Evolutionary conservation across 2,113 vertebrate genomes (phyloP).

Genomic region (Dromaius novaehollandiae): DNA sequence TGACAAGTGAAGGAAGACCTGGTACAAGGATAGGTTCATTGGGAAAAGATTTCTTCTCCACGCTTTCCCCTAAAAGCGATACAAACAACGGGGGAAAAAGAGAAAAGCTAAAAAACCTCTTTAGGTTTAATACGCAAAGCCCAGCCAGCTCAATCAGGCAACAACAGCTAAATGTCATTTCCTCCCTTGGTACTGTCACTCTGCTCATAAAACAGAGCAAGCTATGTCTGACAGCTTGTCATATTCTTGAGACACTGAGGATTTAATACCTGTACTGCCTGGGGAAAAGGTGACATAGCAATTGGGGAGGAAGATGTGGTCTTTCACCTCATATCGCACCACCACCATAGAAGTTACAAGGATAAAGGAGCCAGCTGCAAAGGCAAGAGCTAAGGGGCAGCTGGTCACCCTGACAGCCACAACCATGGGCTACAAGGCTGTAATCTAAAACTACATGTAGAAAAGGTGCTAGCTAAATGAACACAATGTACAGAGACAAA

Average conservation of each 20-base stretch:
- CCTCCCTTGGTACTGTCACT: not conserved
- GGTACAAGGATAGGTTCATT: not conserved
- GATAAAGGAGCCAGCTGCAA: not conserved
- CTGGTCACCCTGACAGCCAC: not conserved
- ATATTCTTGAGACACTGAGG: not conserved
- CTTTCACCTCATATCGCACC: not conserved
- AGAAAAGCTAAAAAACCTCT: not conserved
- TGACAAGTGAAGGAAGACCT: not conserved
- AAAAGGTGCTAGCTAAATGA: not conserved
- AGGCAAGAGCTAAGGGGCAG: not conserved
- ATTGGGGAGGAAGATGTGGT: not conserved
- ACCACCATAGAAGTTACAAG: not conserved
- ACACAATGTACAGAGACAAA: not conserved
- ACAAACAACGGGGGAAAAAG: not conserved
- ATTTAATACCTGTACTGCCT: not conserved
- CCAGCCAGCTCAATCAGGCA: slow-evolving; percentile 30
- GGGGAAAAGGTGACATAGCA: not conserved
- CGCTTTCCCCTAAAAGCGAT: not conserved
- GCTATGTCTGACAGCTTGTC: not conserved
- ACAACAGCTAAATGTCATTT: slow-evolving; percentile 40
- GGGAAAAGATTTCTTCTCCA: not conserved
- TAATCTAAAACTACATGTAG: not conserved
- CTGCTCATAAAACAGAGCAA: not conserved
- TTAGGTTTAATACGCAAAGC: slow-evolving; percentile 17
- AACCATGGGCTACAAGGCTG: accelerated